A percentile compares a stretch with the other conserved stretches of the same genome.
Evolutionary conservation across 2,113 vertebrate species (phyloP).

Genomic region (Indicator maculatus): DNA sequence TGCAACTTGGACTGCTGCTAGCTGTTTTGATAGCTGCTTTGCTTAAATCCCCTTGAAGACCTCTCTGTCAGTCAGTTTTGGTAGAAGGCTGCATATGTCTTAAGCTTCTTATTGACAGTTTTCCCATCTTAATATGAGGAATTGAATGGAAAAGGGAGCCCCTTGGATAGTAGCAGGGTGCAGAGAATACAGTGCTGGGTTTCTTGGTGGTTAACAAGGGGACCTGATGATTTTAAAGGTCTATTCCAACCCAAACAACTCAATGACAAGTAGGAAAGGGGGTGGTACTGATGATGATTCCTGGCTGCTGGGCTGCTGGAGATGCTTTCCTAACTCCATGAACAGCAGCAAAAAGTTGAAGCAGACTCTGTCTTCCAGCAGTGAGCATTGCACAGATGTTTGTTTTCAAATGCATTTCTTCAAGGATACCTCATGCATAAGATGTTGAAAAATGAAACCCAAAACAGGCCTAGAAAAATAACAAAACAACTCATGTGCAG

Average conservation of each 20-base stretch:
- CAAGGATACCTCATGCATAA: neutral
- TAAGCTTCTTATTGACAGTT: neutral
- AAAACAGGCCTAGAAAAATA: neutral
- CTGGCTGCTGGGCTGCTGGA: neutral
- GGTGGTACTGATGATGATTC: no score
- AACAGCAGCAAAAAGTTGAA: neutral
- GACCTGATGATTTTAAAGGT: no score
- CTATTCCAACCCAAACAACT: no score
- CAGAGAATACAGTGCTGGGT: neutral
- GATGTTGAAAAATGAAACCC: neutral
- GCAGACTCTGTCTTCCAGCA: neutral
- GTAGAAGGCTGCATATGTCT: neutral
- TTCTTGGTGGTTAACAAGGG: no score
- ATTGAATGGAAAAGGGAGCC: neutral
- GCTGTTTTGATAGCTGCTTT: neutral
- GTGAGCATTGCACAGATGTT: neutral
- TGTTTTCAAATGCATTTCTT: neutral
- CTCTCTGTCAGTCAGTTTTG: neutral
- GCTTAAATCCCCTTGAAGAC: neutral
- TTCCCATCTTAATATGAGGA: neutral
- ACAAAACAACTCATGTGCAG: neutral
- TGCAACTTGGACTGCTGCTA: neutral
- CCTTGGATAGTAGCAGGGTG: neutral
- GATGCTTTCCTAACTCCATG: neutral
- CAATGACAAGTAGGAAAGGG: no score